Conservation (phyloP, 2,113 vertebrate genomes). For the Callospermophilus lateralis region DNA sequence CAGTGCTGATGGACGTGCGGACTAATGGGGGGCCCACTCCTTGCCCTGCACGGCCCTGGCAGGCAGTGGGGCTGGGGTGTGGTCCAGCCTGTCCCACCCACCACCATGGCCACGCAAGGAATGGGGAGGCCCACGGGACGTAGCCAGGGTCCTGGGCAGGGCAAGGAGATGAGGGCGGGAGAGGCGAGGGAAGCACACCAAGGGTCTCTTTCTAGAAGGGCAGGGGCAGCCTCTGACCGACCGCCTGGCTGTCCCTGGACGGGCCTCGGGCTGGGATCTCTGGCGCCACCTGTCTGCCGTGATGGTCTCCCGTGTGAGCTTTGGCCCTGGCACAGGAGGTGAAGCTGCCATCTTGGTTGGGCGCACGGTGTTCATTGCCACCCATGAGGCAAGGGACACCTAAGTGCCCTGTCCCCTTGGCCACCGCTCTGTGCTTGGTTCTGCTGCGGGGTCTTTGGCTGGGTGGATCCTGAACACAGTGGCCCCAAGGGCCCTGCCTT, state of each 20-base stretch:
- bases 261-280: background rate
- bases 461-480: background rate
- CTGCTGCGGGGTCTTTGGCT: background rate
- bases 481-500: background rate
- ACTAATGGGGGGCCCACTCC: too few relatives aligned
- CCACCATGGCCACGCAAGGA: background rate
- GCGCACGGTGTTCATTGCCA: accelerated
- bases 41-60: too few relatives aligned
- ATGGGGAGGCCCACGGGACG: accelerated
- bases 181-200: accelerated
- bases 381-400: background rate
- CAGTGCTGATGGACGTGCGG: too few relatives aligned
- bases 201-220: background rate
- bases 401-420: too few relatives aligned
- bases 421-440: background rate
- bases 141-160: background rate
- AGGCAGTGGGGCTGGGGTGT: background rate
- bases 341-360: constrained; percentile 68
- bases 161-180: background rate
- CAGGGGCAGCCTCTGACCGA: background rate
- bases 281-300: background rate
- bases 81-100: background rate
- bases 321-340: constrained; percentile 52
- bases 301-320: background rate
- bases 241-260: background rate